A percentile compares a stretch with the other conserved stretches of the same genome.
phyloP scores from a whole-genome alignment of 2,113 vertebrate species.

The Pelobates fuscus region DNA sequence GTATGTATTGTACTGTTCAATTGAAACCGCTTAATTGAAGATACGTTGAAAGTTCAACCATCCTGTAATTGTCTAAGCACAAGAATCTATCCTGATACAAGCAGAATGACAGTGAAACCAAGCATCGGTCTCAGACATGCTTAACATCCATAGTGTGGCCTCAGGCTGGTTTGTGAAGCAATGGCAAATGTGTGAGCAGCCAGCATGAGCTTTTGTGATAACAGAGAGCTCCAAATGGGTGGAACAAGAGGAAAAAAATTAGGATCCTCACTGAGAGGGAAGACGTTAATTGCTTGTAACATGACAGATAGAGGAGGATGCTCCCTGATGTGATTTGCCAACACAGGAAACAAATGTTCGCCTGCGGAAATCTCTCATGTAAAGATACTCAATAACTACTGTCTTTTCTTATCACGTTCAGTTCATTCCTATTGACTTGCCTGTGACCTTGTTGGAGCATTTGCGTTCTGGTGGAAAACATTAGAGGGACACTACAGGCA shows the following conservation, averaged over 20 bases:
- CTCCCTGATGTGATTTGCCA: conserved; percentile 52
- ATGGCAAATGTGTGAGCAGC: conserved; percentile 56
- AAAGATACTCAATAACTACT: conserved; percentile 20
- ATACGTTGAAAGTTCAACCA: neutral
- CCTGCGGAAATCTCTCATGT: conserved; percentile 37
- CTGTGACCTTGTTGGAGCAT: conserved; percentile 12
- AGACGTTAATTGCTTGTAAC: conserved; percentile 69
- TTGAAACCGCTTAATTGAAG: conserved; percentile 10
- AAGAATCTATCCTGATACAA: rapidly evolving
- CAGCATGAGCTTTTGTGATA: conserved; percentile 60
- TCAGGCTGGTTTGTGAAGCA: conserved; percentile 48
- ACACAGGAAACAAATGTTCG: conserved; percentile 61
- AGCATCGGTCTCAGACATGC: conserved; percentile 42
- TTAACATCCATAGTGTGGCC: conserved; percentile 40
- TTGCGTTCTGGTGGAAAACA: too few species aligned
- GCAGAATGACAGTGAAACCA: conserved; percentile 43
- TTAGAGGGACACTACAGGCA: too few species aligned
- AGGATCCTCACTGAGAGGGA: conserved; percentile 58
- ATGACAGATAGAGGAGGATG: conserved; percentile 63
- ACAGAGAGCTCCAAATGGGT: conserved; percentile 59
- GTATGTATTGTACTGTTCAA: neutral
- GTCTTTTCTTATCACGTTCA: neutral
- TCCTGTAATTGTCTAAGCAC: conserved; percentile 15
- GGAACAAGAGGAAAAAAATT: conserved; percentile 59
- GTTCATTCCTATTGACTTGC: neutral